Evolutionary conservation across 1,140 invertebrate species (phyloP).

Genomic region (Hestina assimilis): DNA sequence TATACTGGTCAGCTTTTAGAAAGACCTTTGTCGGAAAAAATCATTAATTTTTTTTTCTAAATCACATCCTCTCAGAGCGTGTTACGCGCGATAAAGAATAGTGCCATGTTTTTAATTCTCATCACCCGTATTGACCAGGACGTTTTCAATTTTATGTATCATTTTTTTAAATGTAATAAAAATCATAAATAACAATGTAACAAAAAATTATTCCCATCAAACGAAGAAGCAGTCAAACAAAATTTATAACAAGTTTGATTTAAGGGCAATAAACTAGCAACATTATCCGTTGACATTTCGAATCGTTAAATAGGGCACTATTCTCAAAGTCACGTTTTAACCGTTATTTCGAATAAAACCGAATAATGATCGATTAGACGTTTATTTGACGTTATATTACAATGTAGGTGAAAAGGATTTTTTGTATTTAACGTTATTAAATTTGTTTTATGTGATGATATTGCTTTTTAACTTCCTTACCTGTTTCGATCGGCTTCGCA

Average conservation of each 20-base stretch:
- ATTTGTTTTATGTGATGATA: neutral
- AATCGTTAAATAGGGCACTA: constrained; percentile 52
- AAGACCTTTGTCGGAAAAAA: too few species aligned
- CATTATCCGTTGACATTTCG: constrained; percentile 33
- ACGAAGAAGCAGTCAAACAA: constrained; percentile 15
- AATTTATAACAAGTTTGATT: constrained; percentile 36
- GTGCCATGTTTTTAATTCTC: too few species aligned
- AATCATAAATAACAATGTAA: constrained; percentile 10
- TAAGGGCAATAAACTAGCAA: constrained; percentile 30
- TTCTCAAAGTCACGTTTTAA: constrained; percentile 44
- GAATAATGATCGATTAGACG: constrained; percentile 39
- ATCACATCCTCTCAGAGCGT: too few species aligned
- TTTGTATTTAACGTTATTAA: constrained; percentile 1
- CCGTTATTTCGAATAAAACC: constrained; percentile 35
- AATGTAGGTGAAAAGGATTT: constrained; percentile 26
- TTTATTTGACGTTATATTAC: constrained; percentile 30
- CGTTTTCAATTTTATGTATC: too few species aligned
- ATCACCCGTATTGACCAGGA: too few species aligned
- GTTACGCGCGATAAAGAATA: too few species aligned
- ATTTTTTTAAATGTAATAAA: too few species aligned
- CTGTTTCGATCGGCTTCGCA: too few species aligned
- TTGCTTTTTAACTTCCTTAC: neutral
- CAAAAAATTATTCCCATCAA: constrained; percentile 21
- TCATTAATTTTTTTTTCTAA: too few species aligned
- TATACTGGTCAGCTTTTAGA: too few species aligned